Evolutionary conservation across 2,113 vertebrate species (phyloP).

Genomic region (Chlorodrepanis virens): DNA sequence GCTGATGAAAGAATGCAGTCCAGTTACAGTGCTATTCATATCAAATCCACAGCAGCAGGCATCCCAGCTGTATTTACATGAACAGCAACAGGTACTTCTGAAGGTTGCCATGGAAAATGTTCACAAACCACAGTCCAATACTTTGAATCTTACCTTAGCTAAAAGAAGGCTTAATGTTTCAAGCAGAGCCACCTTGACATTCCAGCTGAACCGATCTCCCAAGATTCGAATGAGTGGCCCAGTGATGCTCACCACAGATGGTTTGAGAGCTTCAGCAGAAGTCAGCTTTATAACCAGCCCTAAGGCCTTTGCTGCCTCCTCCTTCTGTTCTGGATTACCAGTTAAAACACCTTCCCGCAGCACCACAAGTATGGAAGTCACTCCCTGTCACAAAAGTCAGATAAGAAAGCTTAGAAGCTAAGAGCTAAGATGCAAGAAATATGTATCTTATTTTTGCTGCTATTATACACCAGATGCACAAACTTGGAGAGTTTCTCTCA

Average conservation of each 20-base stretch:
- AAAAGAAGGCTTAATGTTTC: constrained; percentile 94
- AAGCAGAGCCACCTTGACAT: constrained; percentile 91
- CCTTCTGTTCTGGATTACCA: constrained; percentile 95
- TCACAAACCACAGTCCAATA: not conserved
- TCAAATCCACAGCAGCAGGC: not conserved
- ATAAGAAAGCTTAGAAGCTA: not conserved
- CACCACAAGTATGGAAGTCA: constrained; percentile 94
- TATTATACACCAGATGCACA: not conserved
- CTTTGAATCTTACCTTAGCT: constrained; percentile 81
- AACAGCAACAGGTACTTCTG: not conserved
- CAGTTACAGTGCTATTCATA: not conserved
- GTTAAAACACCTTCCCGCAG: constrained; percentile 94
- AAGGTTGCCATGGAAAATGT: not conserved
- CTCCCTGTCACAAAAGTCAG: constrained; percentile 77
- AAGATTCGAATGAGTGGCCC: constrained; percentile 96
- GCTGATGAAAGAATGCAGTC: not conserved
- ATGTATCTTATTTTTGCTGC: not conserved
- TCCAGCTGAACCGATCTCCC: constrained; percentile 94
- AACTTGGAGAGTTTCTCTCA: not conserved
- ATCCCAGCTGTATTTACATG: not conserved
- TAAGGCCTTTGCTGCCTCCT: constrained; percentile 93
- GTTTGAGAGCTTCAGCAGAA: constrained; percentile 91
- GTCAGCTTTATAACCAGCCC: constrained; percentile 93
- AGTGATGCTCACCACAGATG: constrained; percentile 95
- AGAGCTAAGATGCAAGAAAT: not conserved